Percentiles rank a stretch among this genome's conserved stretches.
Evolutionary conservation across 2,888 invertebrate species (phyloP).

Genomic region (Meloe dianella): DNA sequence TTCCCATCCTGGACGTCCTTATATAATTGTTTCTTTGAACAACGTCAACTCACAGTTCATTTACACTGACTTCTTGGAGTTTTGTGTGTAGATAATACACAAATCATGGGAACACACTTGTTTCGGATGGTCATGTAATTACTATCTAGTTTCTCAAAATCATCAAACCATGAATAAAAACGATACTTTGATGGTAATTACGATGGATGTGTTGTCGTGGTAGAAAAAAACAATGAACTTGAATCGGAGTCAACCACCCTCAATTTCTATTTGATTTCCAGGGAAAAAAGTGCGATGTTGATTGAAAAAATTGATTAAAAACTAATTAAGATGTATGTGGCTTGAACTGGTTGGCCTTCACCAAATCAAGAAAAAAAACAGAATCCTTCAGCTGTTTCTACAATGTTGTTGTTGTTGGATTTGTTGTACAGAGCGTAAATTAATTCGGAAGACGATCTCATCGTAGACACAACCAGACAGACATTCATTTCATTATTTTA

Average conservation of each 20-base stretch:
- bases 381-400: background rate
- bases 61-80: slow-evolving; percentile 10
- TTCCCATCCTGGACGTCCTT: too few relatives aligned
- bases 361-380: background rate
- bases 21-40: too few relatives aligned
- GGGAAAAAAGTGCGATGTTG: background rate
- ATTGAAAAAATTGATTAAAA: background rate
- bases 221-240: background rate
- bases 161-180: background rate
- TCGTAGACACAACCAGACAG: background rate
- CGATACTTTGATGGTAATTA: background rate
- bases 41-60: slow-evolving; percentile 4
- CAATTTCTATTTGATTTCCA: background rate
- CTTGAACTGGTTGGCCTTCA: slow-evolving; percentile 5
- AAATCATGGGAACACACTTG: background rate
- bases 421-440: background rate
- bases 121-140: background rate
- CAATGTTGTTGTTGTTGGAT: background rate
- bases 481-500: background rate
- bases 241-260: background rate
- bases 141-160: background rate
- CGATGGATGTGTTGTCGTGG: background rate
- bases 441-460: background rate
- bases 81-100: background rate
- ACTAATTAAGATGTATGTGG: background rate